Conservation (phyloP, 2,113 vertebrate genomes). For the Anoplopoma fimbria region DNA sequence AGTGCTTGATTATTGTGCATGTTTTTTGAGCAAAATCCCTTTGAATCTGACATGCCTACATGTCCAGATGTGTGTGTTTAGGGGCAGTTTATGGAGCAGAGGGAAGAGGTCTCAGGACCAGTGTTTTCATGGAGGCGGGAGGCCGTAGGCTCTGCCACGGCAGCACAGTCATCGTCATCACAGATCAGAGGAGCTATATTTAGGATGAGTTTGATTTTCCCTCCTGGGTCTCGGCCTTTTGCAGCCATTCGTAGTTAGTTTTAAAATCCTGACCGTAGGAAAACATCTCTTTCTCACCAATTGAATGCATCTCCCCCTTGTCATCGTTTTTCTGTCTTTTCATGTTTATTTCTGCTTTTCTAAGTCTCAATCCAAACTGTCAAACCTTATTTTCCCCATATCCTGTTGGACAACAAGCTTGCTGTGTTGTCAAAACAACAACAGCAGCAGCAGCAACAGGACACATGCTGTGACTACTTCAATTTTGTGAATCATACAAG, state of each 20-base stretch:
- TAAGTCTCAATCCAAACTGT: slow-evolving; percentile 2
- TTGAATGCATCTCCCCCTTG: not conserved
- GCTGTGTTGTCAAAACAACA: slow-evolving; percentile 4
- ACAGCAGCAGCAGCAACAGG: slow-evolving; percentile 7
- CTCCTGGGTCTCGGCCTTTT: slow-evolving; percentile 20
- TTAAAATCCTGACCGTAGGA: slow-evolving; percentile 3
- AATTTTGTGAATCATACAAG: not conserved
- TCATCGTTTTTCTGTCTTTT: not conserved
- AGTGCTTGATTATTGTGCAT: not conserved
- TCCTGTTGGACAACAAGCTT: slow-evolving; percentile 2
- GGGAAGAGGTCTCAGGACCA: slow-evolving; percentile 46
- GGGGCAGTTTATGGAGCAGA: slow-evolving; percentile 8
- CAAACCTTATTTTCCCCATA: slow-evolving; percentile 1
- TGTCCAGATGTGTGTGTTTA: slow-evolving; percentile 21
- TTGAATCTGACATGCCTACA: not conserved
- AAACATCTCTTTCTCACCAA: not conserved
- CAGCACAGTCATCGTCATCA: slow-evolving; percentile 52
- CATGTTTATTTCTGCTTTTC: not conserved
- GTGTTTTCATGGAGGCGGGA: slow-evolving; percentile 38
- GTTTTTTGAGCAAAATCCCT: not conserved
- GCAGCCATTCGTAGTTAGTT: slow-evolving; percentile 5
- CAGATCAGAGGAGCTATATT: slow-evolving; percentile 57
- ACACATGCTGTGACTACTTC: slow-evolving; percentile 3
- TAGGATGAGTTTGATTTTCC: slow-evolving; percentile 48
- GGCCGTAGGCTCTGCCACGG: slow-evolving; percentile 43